Conservation (phyloP, 37 sponge, comb jelly and placozoan species). For the Aphrocallistes beatrix region DNA sequence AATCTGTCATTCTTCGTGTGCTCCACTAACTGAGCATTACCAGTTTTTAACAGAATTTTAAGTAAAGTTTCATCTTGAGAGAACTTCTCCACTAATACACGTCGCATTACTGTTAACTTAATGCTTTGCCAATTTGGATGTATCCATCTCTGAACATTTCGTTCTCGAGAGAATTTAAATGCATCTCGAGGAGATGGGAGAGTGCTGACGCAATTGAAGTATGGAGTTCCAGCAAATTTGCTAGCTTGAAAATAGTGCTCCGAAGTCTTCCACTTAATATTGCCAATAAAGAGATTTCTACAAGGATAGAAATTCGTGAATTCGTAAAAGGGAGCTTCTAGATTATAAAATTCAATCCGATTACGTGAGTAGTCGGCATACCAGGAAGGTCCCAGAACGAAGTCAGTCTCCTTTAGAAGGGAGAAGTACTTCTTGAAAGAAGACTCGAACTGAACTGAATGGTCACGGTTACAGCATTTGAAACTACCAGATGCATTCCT, state of each 20-base stretch:
- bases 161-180: constrained; percentile 32
- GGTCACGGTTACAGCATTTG: neutral
- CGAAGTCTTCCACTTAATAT: neutral
- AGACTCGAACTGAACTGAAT: neutral
- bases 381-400: neutral
- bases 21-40: constrained; percentile 23
- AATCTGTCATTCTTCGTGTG: constrained; percentile 31
- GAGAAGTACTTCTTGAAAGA: neutral
- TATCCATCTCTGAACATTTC: constrained; percentile 22
- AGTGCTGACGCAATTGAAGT: neutral
- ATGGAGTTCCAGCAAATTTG: neutral
- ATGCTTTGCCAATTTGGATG: constrained; percentile 35
- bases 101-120: constrained; percentile 32
- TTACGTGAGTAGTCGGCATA: neutral
- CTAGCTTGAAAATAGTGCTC: neutral
- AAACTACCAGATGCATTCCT: neutral
- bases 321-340: neutral
- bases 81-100: constrained; percentile 36
- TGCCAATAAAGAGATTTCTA: neutral
- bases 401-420: neutral
- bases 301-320: neutral
- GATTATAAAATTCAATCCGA: neutral
- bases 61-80: constrained; percentile 21
- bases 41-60: constrained; percentile 19
- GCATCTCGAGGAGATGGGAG: constrained; percentile 24